phyloP scores from a whole-genome alignment of 2,113 vertebrate genomes.

The Lates calcarifer region DNA sequence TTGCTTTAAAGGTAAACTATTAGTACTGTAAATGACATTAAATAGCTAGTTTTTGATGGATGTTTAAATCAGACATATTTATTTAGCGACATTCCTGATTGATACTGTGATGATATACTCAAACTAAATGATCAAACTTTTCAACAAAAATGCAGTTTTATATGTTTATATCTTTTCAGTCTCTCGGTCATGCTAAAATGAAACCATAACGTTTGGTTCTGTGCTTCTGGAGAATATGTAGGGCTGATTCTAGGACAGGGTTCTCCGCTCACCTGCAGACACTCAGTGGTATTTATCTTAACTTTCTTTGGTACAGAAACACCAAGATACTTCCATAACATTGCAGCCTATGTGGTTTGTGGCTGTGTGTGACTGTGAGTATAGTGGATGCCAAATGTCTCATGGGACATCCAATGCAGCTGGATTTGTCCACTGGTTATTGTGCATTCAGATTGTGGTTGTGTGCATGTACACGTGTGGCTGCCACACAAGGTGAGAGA shows the following conservation, averaged over 20 bases:
- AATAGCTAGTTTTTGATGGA: not conserved
- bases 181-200: not conserved
- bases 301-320: not conserved
- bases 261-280: not conserved
- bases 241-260: not conserved
- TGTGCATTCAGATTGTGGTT: not conserved
- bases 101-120: too few species aligned
- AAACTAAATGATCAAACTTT: not conserved
- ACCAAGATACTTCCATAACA: not conserved
- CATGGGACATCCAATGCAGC: not conserved
- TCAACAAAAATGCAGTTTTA: not conserved
- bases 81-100: not conserved
- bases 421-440: not conserved
- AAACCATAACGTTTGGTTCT: not conserved
- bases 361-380: not conserved
- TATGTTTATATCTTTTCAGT: not conserved
- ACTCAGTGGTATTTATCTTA: not conserved
- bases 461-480: not conserved
- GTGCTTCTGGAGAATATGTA: not conserved
- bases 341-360: not conserved
- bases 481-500: not conserved
- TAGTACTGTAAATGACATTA: not conserved
- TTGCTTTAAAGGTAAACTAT: not conserved
- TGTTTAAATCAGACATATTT: not conserved
- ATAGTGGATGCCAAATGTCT: constrained; percentile 22